Evolutionary conservation across 2,113 vertebrate genomes (phyloP).

Genomic region (Lagenorhynchus albirostris): DNA sequence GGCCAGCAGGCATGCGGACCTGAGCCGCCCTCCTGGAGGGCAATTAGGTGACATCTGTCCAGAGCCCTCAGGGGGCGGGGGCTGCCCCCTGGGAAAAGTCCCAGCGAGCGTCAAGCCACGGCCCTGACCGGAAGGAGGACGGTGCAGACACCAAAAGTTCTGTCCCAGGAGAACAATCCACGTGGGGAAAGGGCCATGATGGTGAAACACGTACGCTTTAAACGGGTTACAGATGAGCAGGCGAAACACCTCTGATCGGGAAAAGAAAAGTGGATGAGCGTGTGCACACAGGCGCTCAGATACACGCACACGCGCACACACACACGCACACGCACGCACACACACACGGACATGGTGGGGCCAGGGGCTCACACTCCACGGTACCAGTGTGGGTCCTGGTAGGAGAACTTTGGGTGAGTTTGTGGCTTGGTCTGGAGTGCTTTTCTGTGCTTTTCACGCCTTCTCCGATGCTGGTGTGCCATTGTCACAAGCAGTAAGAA

Average conservation of each 20-base stretch:
- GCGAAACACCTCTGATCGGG: not conserved
- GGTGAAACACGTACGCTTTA: not conserved
- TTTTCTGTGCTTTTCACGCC: not conserved
- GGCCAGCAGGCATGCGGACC: not conserved
- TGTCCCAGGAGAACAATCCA: not conserved
- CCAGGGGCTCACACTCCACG: not conserved
- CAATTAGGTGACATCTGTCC: not conserved
- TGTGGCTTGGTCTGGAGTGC: not conserved
- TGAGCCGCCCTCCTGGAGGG: not conserved
- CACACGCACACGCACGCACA: too few species aligned
- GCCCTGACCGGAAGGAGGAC: not conserved
- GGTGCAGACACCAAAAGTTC: not conserved
- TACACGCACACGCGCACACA: too few species aligned
- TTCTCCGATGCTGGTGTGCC: accelerated
- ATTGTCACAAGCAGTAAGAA: accelerated
- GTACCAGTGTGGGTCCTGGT: not conserved
- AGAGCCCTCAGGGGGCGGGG: not conserved
- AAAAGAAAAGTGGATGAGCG: not conserved
- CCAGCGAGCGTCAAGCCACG: not conserved
- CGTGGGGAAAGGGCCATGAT: not conserved
- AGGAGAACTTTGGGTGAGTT: accelerated
- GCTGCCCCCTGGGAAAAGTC: not conserved
- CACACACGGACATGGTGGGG: accelerated
- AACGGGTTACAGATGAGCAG: too few species aligned
- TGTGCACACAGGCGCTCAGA: accelerated